Percentiles rank a stretch among this genome's conserved stretches.
Conservation (phyloP, 2,113 vertebrate species). For the Oryzias curvinotus region DNA sequence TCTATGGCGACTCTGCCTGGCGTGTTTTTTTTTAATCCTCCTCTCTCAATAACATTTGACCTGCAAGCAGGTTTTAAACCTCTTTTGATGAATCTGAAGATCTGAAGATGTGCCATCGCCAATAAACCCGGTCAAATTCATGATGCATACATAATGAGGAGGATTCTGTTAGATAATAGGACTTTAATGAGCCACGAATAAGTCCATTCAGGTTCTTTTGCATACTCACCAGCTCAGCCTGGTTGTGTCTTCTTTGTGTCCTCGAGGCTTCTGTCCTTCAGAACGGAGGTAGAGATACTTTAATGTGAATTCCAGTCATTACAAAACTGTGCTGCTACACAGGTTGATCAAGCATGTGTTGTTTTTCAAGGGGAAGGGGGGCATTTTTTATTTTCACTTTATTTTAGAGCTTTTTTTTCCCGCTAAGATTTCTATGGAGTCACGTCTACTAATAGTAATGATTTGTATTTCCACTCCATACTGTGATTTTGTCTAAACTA, state of each 20-base stretch:
- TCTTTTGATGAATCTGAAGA: conserved; percentile 31
- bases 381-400: neutral
- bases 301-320: conserved; percentile 3
- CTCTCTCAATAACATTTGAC: conserved; percentile 45
- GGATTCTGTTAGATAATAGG: conserved; percentile 25
- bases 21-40: conserved; percentile 26
- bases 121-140: conserved; percentile 58
- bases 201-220: neutral
- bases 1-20: conserved; percentile 12
- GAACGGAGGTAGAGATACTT: conserved; percentile 11
- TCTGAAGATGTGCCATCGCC: conserved; percentile 34
- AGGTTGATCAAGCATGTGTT: conserved; percentile 18
- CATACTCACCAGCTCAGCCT: conserved; percentile 53
- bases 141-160: conserved; percentile 55
- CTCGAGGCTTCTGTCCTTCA: neutral
- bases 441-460: too few species aligned
- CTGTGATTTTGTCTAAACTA: too few species aligned
- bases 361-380: neutral
- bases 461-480: too few species aligned
- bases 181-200: conserved; percentile 4
- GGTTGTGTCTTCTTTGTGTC: conserved; percentile 13
- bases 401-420: too few species aligned
- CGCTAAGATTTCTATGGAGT: too few species aligned
- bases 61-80: conserved; percentile 45
- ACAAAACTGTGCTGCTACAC: conserved; percentile 13